A percentile compares a stretch with the other conserved stretches of the same genome.
Evolutionary conservation across 1,140 invertebrate genomes (phyloP).

Genomic region (Drosophila nasuta): DNA sequence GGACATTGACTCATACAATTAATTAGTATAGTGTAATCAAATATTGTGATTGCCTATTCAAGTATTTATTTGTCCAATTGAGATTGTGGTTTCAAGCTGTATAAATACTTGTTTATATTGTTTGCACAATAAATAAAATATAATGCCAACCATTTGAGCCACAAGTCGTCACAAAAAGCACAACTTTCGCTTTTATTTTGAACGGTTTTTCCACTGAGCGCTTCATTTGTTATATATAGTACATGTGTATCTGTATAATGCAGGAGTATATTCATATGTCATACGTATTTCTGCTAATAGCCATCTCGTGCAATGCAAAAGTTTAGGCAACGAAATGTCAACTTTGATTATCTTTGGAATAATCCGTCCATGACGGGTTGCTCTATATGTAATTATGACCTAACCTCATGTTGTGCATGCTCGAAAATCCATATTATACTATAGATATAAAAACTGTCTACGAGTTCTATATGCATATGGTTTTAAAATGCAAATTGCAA

Average conservation of each 20-base stretch:
- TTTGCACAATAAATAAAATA: slow-evolving; percentile 66
- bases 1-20: slow-evolving; percentile 8
- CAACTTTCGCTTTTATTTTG: slow-evolving; percentile 70
- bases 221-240: background rate
- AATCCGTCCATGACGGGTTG: slow-evolving; percentile 32
- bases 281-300: slow-evolving; percentile 16
- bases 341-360: slow-evolving; percentile 64
- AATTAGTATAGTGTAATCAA: slow-evolving; percentile 3
- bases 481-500: slow-evolving; percentile 50
- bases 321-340: slow-evolving; percentile 73
- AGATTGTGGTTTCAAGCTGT: slow-evolving; percentile 23
- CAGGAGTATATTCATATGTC: background rate
- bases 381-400: slow-evolving; percentile 64
- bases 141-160: slow-evolving; percentile 36
- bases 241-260: slow-evolving; percentile 12
- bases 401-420: slow-evolving; percentile 53
- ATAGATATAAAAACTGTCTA: background rate
- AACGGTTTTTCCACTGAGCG: background rate
- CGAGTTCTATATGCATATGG: slow-evolving; percentile 16
- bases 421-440: slow-evolving; percentile 67
- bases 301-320: slow-evolving; percentile 41
- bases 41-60: slow-evolving; percentile 6
- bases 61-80: slow-evolving; percentile 38
- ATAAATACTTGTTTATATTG: slow-evolving; percentile 24
- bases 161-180: slow-evolving; percentile 2